Evolutionary conservation across 2,797 vertebrate genomes (phyloP), one percentile per base, ranked within the genome.

Genomic region (Melanotaenia trifasciata): DNA sequence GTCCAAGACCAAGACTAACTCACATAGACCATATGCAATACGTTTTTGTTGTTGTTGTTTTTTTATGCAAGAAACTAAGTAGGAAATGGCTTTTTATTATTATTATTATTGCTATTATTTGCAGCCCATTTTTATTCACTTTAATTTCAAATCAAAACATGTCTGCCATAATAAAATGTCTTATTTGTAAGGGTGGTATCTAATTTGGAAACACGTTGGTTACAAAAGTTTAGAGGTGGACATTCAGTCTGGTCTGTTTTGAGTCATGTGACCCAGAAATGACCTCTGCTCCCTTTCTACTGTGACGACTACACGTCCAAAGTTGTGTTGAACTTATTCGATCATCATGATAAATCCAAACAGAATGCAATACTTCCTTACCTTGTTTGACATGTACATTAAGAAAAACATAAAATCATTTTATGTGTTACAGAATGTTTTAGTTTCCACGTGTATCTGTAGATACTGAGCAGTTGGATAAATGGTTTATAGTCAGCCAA

Each of bases 71-170:
- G 5, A n/a, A 2, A 68, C 57, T 58, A 7, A 61, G 9, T 69
- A 50, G 28, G 47, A 2, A 24, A 58, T 53, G 4, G 20, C 3
- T 33, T 6, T 60, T 32, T 38, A 6, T 67, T 9, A 57, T 70
- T 68, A 33, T 33, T 33, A 33, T 33, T 33, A 33, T 33, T 33
- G 32, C 7, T 33, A 33, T 33, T 33, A 7, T 43, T 56, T 53
- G n/a, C 32, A 11, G 32, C 28, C 28, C 1, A 50, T 30, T 40
- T 72, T 36, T 50, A 26, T 45, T 65, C 0, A 6, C 2, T 36
- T 47, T 32, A 8, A 30, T 12, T 45, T 5, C 18, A 36, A 82
- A 72, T 53, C 5, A 20, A 71, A 45, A 7, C 16, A 22, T 38
- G 6, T 12, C 32, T 28, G n/a, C 40, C 1, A 50, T 11, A 30